phyloP scores from a whole-genome alignment of 2,888 invertebrate genomes.

The Bombylius major region DNA sequence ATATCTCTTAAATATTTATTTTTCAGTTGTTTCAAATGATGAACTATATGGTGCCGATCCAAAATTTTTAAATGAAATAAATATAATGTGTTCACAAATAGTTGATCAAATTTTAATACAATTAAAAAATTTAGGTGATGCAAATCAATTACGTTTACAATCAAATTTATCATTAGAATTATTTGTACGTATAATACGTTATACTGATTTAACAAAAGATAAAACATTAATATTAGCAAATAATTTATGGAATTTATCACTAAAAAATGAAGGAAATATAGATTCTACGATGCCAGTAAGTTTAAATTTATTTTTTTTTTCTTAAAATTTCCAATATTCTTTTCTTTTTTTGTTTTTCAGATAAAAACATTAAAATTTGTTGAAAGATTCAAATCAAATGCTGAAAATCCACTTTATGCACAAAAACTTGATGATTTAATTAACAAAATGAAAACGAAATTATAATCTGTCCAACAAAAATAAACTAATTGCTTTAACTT shows the following conservation, averaged over 20 bases:
- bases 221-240: conserved; percentile 54
- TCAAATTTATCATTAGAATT: conserved; percentile 61
- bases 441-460: conserved; percentile 13
- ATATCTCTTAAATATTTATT: conserved; percentile 1
- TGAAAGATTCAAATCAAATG: conserved; percentile 1
- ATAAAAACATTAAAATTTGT: conserved; percentile 9
- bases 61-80: conserved; percentile 70
- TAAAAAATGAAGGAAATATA: conserved; percentile 45
- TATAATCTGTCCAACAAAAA: not conserved
- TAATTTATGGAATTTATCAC: conserved; percentile 71
- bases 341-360: conserved; percentile 1
- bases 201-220: conserved; percentile 49
- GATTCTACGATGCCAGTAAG: conserved; percentile 42
- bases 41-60: conserved; percentile 79
- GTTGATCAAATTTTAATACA: conserved; percentile 62
- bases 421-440: conserved; percentile 12
- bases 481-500: too few relatives aligned
- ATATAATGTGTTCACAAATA: conserved; percentile 61
- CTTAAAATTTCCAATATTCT: not conserved
- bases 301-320: conserved; percentile 3
- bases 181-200: conserved; percentile 51
- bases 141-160: conserved; percentile 53
- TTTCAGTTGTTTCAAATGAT: conserved; percentile 80
- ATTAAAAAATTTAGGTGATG: conserved; percentile 55
- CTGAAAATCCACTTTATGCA: not conserved